These are phyloP conservation scores for Rhagoletis zephyria DNA, from an alignment of 1,140 invertebrate genomes.

Conservation along the genomic window DNA sequence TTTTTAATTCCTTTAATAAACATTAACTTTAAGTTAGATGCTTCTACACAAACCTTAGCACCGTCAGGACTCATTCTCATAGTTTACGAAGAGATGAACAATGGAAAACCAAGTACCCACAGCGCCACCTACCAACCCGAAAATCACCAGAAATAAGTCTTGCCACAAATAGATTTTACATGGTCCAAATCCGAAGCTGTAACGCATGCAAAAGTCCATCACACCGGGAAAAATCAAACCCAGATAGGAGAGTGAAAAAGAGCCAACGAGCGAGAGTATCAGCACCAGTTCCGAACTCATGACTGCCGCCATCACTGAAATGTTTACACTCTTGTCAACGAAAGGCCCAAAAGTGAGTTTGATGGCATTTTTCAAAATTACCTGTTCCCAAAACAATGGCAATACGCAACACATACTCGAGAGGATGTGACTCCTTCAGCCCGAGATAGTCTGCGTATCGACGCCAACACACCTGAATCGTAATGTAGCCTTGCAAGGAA, in stretches of 20 bases:
- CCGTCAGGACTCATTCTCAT: neutral
- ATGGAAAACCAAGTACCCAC: slow-evolving; percentile 51
- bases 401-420: slow-evolving; percentile 44
- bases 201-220: slow-evolving; percentile 53
- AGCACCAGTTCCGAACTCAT: slow-evolving; percentile 13
- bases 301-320: slow-evolving; percentile 46
- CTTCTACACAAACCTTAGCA: too few species aligned
- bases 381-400: slow-evolving; percentile 32
- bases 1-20: too few species aligned
- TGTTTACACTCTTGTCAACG: neutral
- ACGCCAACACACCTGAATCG: slow-evolving; percentile 89
- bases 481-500: slow-evolving; percentile 92
- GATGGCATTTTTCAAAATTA: neutral
- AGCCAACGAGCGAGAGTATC: slow-evolving; percentile 53
- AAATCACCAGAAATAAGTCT: slow-evolving; percentile 38
- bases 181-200: slow-evolving; percentile 28
- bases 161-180: slow-evolving; percentile 32
- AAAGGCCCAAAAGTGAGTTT: too few species aligned
- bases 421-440: slow-evolving; percentile 3
- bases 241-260: slow-evolving; percentile 51
- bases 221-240: slow-evolving; percentile 51
- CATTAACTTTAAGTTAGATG: too few species aligned
- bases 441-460: slow-evolving; percentile 34
- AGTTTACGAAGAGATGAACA: neutral
- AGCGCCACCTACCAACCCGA: slow-evolving; percentile 41